A percentile compares a stretch with the other conserved stretches of the same genome.
Evolutionary conservation across 2,888 invertebrate genomes (phyloP).

Genomic region (Ophion ventricosus): DNA sequence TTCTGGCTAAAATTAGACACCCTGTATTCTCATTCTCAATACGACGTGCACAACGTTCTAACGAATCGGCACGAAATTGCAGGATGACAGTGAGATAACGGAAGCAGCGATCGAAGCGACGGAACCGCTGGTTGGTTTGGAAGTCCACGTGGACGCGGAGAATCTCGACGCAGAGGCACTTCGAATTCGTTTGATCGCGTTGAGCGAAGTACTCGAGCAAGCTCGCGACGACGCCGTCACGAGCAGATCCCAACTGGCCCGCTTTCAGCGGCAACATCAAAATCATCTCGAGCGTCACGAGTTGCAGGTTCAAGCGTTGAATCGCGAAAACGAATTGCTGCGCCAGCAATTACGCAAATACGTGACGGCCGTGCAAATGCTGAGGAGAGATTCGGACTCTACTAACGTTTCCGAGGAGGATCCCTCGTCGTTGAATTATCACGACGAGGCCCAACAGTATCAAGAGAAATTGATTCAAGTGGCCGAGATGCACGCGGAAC

Average conservation of each 20-base stretch:
- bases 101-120: conserved; percentile 80
- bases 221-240: conserved; percentile 79
- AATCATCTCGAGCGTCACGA: conserved; percentile 81
- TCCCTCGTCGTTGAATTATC: conserved; percentile 82
- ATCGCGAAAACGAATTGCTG: conserved; percentile 92
- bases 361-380: conserved; percentile 94
- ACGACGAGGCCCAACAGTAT: conserved; percentile 91
- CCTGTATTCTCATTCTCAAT: no score
- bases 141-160: conserved; percentile 73
- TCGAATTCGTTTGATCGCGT: conserved; percentile 75
- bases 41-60: neutral
- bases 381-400: conserved; percentile 86
- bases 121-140: conserved; percentile 75
- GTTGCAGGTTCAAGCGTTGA: conserved; percentile 86
- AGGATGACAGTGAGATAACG: conserved; percentile 78
- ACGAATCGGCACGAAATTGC: conserved; percentile 18
- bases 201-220: conserved; percentile 79
- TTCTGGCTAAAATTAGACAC: no score
- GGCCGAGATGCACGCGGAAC: conserved; percentile 96
- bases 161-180: conserved; percentile 76
- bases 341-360: conserved; percentile 94
- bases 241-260: conserved; percentile 78
- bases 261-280: conserved; percentile 81
- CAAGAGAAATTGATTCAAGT: conserved; percentile 95
- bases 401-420: conserved; percentile 79